phyloP scores from a whole-genome alignment of 2,797 vertebrate species.

The Pseudochaenichthys georgianus region DNA sequence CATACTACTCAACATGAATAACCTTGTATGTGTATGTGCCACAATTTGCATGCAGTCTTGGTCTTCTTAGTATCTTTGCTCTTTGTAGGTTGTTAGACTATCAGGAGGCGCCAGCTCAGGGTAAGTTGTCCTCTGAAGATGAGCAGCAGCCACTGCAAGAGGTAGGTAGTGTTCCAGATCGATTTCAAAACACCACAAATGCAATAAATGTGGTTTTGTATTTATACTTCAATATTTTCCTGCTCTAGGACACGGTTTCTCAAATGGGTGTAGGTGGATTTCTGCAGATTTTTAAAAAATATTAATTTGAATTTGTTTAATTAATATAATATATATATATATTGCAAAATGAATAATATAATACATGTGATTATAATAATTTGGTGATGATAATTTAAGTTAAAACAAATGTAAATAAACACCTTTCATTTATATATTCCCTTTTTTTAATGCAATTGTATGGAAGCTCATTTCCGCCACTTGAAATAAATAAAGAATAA shows the following conservation, averaged over 20 bases:
- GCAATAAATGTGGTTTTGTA: background rate
- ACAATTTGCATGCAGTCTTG: slow-evolving; percentile 38
- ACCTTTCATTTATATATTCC: too few species aligned
- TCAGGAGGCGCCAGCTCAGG: slow-evolving; percentile 44
- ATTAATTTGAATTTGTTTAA: too few species aligned
- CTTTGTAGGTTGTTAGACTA: slow-evolving; percentile 79
- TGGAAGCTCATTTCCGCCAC: too few species aligned
- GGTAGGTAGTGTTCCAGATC: slow-evolving; percentile 36
- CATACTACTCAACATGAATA: background rate
- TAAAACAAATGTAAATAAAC: too few species aligned
- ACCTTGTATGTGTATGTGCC: slow-evolving; percentile 6
- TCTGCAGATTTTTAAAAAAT: too few species aligned
- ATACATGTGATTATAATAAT: background rate
- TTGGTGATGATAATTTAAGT: too few species aligned
- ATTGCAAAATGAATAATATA: too few species aligned
- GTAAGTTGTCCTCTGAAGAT: slow-evolving; percentile 65
- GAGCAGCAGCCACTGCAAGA: slow-evolving; percentile 23
- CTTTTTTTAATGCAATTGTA: too few species aligned
- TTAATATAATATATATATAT: too few species aligned
- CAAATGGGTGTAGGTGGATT: too few species aligned
- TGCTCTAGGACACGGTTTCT: too few species aligned
- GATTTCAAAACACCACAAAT: background rate
- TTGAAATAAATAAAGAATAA: too few species aligned
- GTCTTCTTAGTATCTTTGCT: slow-evolving; percentile 79
- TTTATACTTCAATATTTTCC: background rate